Base-by-base conservation (phyloP, 2,888 invertebrate genomes). In the Oconnorella tubifera region DNA sequence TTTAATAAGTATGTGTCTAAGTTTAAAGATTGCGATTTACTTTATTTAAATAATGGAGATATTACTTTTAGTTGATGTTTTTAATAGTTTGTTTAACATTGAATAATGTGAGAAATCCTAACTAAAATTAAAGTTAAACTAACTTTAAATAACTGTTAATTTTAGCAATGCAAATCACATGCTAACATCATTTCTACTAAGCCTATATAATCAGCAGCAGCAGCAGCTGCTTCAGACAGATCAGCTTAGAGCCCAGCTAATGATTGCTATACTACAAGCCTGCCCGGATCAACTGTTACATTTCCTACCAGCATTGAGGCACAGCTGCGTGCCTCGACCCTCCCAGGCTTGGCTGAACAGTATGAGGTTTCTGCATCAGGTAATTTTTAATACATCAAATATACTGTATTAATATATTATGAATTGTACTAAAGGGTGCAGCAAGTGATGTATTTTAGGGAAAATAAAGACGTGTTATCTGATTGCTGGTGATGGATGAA, bases 201-300 rank as follows among this genome's bases (percentile, higher is more conserved):
- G 33, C 14, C 33, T 69, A 14, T 33, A 49, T 50, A 32, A 67
- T 29, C 64, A 40, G 40, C 40, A 14, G 40, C 40, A 40, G 40
- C 40, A 40, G 40, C 19, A 14, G 19, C 6, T 40, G 40, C 40
- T 68, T 1, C 65, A 68, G 57, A 59, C 68, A 0, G 57, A 72
- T 53, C 48, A 68, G 2, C 63, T 70, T 23, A 64, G 72, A 53
- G 10, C 40, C n/a, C 73, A 75, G 25, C 70, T 79, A 31, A 69
- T 77, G 29, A 59, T 70, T 2, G 64, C 67, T 48, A 70, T 75
- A 3, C 69, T 78, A 53, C 62, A 64, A 14, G 69, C 73, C 2
- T 78, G 76, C 64, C 78, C 78, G 25, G 76, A 78, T 59, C 78
- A 76, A 66, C 59, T 77, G 27, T 66, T 68, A 27, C 68, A 72